Base-by-base conservation (phyloP, 2,113 vertebrate genomes). In the Chlorodrepanis virens region DNA sequence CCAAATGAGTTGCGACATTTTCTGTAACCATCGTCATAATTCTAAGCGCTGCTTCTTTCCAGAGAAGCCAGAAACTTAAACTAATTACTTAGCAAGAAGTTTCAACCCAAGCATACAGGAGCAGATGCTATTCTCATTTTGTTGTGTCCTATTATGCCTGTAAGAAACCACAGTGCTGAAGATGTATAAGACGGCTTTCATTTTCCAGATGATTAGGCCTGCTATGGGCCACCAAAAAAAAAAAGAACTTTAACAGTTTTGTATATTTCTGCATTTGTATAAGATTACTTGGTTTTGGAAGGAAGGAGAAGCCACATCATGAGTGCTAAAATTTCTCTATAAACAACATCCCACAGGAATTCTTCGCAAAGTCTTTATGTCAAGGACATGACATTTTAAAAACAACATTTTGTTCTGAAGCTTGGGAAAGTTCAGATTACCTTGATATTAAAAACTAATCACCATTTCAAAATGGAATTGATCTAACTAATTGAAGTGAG, bases 111-210 rank as follows among this genome's bases (percentile, higher is more conserved):
- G 11, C 50, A 59, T 63, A 77, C 29, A 87, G 42, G 16, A 96
- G 81, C 49, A 97, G 82, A 94, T 97, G 75, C 35, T 92, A 4
- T 67, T n/a, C 83, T 96, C 15, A 79, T 91, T 95, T 94, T 69
- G 3, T 90, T 94, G 53, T 64, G 70, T 83, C 35, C 18, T 91
- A 28, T 86, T 95, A 44, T 80, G 50, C 60, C 80, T 94, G 6
- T 88, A 78, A 80, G 81, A 95, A 94, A 78, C 29, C 50, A 69
- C 7, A 96, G 71, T 77, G 87, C 63, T 53, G 65, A 94, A 87
- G n/a, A 45, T 71, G 33, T 33, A 59, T 87, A 91, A 92, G 6
- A 88, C 15, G 33, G 14, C 25, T 95, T 96, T 97, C n/a, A 95
- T 97, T 97, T 97, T 96, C 71, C 3, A 29, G 54, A 72, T 92